Base-by-base conservation (phyloP, 2,113 vertebrate species). In the Cynoglossus semilaevis region DNA sequence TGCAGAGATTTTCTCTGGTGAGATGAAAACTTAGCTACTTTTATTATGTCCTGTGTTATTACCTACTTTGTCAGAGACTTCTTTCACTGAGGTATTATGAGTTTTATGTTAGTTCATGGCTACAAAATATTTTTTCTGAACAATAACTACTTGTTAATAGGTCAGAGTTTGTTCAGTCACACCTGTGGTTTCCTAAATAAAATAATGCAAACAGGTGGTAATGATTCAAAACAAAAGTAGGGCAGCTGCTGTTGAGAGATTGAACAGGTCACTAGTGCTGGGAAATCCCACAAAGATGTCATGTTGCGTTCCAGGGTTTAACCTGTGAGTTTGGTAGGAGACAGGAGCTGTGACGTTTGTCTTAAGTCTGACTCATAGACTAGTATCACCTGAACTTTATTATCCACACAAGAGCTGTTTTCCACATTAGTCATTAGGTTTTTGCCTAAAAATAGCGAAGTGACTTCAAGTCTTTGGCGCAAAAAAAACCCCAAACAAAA, bases 1-100 rank as follows among this genome's bases (percentile, higher is more conserved):
- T 99, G 96, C 86, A 93, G 88, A 82, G 96, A 99, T 0, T 99
- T 99, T 53, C 91, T 99, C 22, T 99, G 97, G 97, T 99, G 83
- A 94, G 96, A 60, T 29, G 19, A 18, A 35, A 17, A 11, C 5
- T 38, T 41, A 29, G 22, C 22, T 10, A 8, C 41, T 11, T 58
- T 44, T 15, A 5, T 63, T 16, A 40, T 18, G 41, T 41, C 19
- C 5, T 17, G 14, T 35, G 19, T 17, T 37, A 10, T 11, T 34
- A 12, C 34, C 40, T 34, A 3, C 41, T n/a, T 10, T 35, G 38
- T 49, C 10, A 38, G 19, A 51, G 15, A 13, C 12, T 15, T 40
- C 7, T 40, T 53, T 60, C 17, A 44, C 15, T 48, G 54, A 51
- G 12, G 40, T 9, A 2, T 14, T 19, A 11, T 42, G 1, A 40